Conservation (phyloP, 1,140 invertebrate genomes). For the Meloidogyne chitwoodi region DNA sequence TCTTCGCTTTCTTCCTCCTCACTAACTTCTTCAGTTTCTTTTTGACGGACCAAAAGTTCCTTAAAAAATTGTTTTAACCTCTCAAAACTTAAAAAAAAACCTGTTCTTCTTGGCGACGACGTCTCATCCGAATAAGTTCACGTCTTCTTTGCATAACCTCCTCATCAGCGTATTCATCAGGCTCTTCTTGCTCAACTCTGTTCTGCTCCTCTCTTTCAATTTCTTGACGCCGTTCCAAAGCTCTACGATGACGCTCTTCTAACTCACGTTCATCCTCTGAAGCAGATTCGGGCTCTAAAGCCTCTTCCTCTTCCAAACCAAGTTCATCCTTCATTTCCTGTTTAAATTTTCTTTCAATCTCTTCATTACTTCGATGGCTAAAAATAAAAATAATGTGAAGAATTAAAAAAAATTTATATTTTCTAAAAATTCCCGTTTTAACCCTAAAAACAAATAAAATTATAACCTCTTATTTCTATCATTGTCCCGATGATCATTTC, state of each 20-base stretch:
- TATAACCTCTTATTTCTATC: not conserved
- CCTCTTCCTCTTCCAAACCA: constrained; percentile 17
- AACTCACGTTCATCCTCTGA: constrained; percentile 32
- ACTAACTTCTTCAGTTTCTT: constrained; percentile 66
- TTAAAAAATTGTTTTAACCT: not conserved
- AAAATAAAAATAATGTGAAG: too few species aligned
- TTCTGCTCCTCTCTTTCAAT: constrained; percentile 50
- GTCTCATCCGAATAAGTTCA: constrained; percentile 69
- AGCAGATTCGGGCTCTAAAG: not conserved
- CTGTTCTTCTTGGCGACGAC: constrained; percentile 69
- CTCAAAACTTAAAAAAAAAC: constrained; percentile 51
- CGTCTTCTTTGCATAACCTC: constrained; percentile 72
- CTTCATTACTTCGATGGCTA: constrained; percentile 14
- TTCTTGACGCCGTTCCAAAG: constrained; percentile 35
- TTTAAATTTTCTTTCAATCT: constrained; percentile 9
- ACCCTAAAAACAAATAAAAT: not conserved
- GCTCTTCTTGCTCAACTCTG: constrained; percentile 52
- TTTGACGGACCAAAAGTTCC: constrained; percentile 67
- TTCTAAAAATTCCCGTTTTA: not conserved
- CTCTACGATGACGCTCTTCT: constrained; percentile 27
- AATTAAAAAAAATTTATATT: constrained; percentile 14
- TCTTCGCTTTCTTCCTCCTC: constrained; percentile 69
- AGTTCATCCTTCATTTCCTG: not conserved
- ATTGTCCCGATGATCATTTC: constrained; percentile 4
- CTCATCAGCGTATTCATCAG: constrained; percentile 69